Conservation (phyloP, 2,888 invertebrate species). For the Harpalus rufipes region DNA sequence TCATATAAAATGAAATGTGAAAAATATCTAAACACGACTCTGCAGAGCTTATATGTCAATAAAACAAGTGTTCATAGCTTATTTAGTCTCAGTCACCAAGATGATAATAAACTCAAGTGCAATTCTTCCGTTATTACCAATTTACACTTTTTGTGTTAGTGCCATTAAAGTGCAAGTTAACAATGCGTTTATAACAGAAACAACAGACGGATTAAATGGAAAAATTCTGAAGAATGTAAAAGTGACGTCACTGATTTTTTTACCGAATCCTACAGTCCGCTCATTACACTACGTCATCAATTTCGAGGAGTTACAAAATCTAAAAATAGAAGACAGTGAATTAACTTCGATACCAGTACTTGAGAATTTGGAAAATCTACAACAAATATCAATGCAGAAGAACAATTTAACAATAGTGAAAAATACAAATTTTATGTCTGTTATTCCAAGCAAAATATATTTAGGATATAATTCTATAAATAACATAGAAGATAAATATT, state of each 20-base stretch:
- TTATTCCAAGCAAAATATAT: slow-evolving; percentile 9
- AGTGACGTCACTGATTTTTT: slow-evolving; percentile 6
- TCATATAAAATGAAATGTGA: too few species aligned
- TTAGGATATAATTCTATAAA: neutral
- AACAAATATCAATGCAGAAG: slow-evolving; percentile 14
- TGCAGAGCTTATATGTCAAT: neutral
- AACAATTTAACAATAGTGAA: slow-evolving; percentile 13
- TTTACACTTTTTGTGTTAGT: neutral
- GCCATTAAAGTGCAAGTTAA: slow-evolving; percentile 23
- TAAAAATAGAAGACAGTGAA: neutral
- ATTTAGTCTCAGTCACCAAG: slow-evolving; percentile 7
- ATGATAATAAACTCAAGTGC: slow-evolving; percentile 12
- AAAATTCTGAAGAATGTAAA: neutral
- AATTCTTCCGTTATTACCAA: neutral
- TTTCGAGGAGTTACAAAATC: neutral
- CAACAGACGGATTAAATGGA: slow-evolving; percentile 22
- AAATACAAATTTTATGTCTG: slow-evolving; percentile 3
- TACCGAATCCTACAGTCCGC: neutral
- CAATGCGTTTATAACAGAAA: slow-evolving; percentile 32
- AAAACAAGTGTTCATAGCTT: neutral
- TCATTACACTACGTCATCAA: neutral
- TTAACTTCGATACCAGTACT: neutral
- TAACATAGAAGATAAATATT: slow-evolving; percentile 15
- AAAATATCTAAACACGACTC: slow-evolving; percentile 14
- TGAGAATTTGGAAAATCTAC: neutral